phyloP scores from a whole-genome alignment of 2,888 invertebrate species.

The Marronus borbonicus region DNA sequence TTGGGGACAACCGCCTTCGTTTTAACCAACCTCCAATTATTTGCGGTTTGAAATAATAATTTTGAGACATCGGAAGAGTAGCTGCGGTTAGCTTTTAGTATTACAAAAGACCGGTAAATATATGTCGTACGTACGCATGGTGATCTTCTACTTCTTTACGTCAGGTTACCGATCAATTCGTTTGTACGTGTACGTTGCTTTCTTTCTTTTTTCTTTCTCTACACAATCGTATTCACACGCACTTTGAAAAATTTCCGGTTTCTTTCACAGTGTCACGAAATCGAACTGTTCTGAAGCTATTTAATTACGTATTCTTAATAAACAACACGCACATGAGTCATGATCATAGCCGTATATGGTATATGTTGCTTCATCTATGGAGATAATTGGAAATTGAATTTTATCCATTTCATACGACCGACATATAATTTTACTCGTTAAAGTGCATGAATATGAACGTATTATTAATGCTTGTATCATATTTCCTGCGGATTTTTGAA shows the following conservation, averaged over 20 bases:
- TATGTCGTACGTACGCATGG: slow-evolving; percentile 27
- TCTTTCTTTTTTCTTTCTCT: slow-evolving; percentile 15
- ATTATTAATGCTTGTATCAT: not conserved
- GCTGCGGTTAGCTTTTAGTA: slow-evolving; percentile 41
- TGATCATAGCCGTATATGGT: slow-evolving; percentile 11
- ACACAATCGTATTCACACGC: slow-evolving; percentile 20
- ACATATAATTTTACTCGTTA: slow-evolving; percentile 10
- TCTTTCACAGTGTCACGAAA: slow-evolving; percentile 58
- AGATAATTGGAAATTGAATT: slow-evolving; percentile 33
- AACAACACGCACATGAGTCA: slow-evolving; percentile 41
- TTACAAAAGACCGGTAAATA: slow-evolving; percentile 38
- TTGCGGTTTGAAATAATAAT: slow-evolving; percentile 49
- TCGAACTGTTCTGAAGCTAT: slow-evolving; percentile 59
- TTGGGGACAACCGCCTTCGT: slow-evolving; percentile 50
- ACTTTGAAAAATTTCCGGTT: slow-evolving; percentile 18
- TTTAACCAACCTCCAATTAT: slow-evolving; percentile 44
- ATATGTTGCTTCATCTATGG: not conserved
- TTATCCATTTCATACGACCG: not conserved
- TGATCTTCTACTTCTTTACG: slow-evolving; percentile 1
- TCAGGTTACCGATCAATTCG: not conserved
- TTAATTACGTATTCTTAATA: slow-evolving; percentile 56
- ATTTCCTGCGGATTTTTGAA: slow-evolving; percentile 8
- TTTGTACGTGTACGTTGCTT: not conserved
- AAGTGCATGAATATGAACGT: slow-evolving; percentile 26
- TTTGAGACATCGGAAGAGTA: slow-evolving; percentile 37